phyloP scores from a whole-genome alignment of 92 coral and sea anemone species.

The Palythoa caribaeorum region DNA sequence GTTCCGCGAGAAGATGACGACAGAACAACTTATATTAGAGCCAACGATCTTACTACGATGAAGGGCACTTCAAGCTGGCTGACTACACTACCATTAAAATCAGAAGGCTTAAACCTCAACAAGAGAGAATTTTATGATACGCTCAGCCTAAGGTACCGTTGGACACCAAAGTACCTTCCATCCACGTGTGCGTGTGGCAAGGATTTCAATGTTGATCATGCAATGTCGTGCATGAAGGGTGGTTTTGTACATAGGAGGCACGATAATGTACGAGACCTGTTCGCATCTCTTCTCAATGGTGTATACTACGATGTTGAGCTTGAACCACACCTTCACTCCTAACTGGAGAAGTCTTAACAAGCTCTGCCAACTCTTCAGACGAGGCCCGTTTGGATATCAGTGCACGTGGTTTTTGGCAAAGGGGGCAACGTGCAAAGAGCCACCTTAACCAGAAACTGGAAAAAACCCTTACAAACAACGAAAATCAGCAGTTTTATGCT shows the following conservation, averaged over 20 bases:
- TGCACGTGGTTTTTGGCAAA: constrained; percentile 44
- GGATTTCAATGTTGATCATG: constrained; percentile 42
- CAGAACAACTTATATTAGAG: constrained; percentile 61
- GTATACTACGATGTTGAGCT: constrained; percentile 61
- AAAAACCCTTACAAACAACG: too few relatives aligned
- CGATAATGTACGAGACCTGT: constrained; percentile 66
- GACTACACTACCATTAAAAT: constrained; percentile 58
- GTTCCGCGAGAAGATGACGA: constrained; percentile 58
- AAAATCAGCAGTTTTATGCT: too few relatives aligned
- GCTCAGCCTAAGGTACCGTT: constrained; percentile 61
- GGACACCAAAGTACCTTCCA: constrained; percentile 53
- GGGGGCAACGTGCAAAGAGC: constrained; percentile 44
- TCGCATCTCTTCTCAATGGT: constrained; percentile 61
- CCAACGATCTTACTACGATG: constrained; percentile 60
- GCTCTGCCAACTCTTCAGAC: constrained; percentile 57
- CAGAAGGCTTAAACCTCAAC: constrained; percentile 60
- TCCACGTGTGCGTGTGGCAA: constrained; percentile 32
- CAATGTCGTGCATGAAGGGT: background rate
- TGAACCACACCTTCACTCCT: constrained; percentile 49
- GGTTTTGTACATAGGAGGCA: constrained; percentile 68
- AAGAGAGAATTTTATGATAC: constrained; percentile 59
- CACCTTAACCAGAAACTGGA: too few relatives aligned
- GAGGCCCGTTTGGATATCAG: background rate
- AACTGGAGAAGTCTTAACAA: constrained; percentile 11
- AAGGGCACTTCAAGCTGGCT: constrained; percentile 68